Percentiles rank a stretch among this genome's conserved stretches.
These are phyloP conservation scores for Melanostigma gelatinosum DNA, from an alignment of 2,113 vertebrate genomes.

Conservation along the genomic window DNA sequence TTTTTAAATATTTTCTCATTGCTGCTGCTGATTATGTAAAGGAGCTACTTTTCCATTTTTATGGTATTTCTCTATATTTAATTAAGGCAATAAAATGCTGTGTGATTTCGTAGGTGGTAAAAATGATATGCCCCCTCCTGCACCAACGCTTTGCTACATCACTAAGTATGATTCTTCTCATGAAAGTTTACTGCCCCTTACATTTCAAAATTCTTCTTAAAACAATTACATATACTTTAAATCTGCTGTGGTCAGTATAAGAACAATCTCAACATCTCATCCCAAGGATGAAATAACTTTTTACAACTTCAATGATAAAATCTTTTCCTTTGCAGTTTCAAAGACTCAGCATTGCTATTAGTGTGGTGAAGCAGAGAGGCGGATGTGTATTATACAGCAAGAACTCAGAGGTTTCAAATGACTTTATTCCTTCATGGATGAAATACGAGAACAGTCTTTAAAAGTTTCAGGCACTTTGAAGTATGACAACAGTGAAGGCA, in stretches of 20 bases:
- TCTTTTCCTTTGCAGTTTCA: background rate
- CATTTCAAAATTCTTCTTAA: background rate
- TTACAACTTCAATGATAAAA: background rate
- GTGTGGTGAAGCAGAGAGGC: conserved; percentile 3
- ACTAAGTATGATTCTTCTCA: background rate
- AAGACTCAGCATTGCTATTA: background rate
- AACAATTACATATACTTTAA: background rate
- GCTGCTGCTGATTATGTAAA: background rate
- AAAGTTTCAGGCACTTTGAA: conserved; percentile 78
- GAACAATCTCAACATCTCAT: background rate
- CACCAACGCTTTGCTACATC: background rate
- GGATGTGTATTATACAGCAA: conserved; percentile 13
- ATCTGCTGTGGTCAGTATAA: background rate
- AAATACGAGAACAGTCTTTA: conserved; percentile 73
- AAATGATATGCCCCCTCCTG: background rate
- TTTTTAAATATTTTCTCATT: background rate
- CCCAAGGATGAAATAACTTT: background rate
- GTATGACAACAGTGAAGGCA: conserved; percentile 64
- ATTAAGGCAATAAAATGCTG: background rate
- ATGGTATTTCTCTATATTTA: conserved; percentile 7
- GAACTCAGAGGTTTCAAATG: conserved; percentile 49
- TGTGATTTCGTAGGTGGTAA: background rate
- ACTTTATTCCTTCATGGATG: conserved; percentile 67
- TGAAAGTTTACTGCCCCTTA: background rate
- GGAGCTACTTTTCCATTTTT: background rate